Conservation (phyloP, 2,888 invertebrate species). For the Buathra laborator region DNA sequence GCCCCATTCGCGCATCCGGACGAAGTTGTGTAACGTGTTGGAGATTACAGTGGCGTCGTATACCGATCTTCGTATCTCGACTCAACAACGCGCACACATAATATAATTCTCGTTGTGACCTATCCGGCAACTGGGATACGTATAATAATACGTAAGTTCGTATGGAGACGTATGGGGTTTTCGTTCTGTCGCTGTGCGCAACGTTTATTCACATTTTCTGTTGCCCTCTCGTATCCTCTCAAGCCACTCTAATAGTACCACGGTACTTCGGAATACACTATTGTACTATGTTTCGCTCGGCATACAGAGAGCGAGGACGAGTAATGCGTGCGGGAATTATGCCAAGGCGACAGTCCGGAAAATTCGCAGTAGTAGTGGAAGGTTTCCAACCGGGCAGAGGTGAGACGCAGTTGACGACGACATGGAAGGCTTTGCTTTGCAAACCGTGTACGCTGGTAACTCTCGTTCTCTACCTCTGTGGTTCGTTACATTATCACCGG, state of each 20-base stretch:
- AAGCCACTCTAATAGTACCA: slow-evolving; percentile 5
- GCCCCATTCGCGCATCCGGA: no score
- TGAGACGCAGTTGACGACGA: neutral
- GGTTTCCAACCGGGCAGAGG: neutral
- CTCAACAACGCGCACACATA: slow-evolving; percentile 24
- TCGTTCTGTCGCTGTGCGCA: slow-evolving; percentile 28
- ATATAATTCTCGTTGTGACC: slow-evolving; percentile 42
- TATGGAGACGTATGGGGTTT: slow-evolving; percentile 10
- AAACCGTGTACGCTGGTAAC: neutral
- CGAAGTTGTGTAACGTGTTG: no score
- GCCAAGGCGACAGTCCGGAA: slow-evolving; percentile 65
- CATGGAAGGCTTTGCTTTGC: neutral
- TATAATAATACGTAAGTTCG: slow-evolving; percentile 2
- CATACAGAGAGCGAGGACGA: slow-evolving; percentile 20
- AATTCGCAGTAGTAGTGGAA: slow-evolving; percentile 44
- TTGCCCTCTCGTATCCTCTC: slow-evolving; percentile 30
- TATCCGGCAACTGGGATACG: slow-evolving; percentile 19
- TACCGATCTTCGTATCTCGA: slow-evolving; percentile 1
- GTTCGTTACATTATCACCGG: slow-evolving; percentile 30
- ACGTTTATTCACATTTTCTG: slow-evolving; percentile 59
- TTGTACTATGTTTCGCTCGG: slow-evolving; percentile 21
- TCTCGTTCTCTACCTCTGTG: slow-evolving; percentile 1
- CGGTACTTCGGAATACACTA: slow-evolving; percentile 2
- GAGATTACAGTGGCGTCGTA: neutral
- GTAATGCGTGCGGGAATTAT: slow-evolving; percentile 49